These are phyloP conservation scores for Bedellia somnulentella DNA, from an alignment of 2,888 invertebrate species.

Conservation along the genomic window DNA sequence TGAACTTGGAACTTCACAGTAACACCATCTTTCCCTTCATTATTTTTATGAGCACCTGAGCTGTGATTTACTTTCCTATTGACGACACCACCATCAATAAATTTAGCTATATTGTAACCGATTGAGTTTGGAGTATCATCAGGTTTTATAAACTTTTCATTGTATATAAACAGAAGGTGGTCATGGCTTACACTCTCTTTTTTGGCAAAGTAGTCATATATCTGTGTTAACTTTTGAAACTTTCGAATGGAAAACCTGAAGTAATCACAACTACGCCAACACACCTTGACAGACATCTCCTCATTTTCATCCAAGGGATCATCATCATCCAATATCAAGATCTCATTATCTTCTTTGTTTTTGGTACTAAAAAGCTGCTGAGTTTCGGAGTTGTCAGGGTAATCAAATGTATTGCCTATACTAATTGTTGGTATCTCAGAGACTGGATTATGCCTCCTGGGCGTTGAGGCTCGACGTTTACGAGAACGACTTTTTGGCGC, in stretches of 20 bases:
- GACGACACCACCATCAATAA: constrained; percentile 45
- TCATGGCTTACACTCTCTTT: constrained; percentile 26
- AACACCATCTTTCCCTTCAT: constrained; percentile 17
- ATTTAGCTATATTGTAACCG: constrained; percentile 35
- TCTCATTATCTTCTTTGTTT: constrained; percentile 11
- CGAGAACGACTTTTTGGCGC: constrained; percentile 4
- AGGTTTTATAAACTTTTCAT: constrained; percentile 29
- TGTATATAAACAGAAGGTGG: constrained; percentile 35
- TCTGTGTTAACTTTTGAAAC: constrained; percentile 33
- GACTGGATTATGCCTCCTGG: background rate
- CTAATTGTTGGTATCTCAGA: constrained; percentile 17
- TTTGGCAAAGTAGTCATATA: constrained; percentile 35
- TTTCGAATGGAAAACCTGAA: constrained; percentile 34
- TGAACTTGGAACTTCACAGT: constrained; percentile 47
- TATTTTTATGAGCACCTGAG: constrained; percentile 16
- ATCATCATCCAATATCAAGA: constrained; percentile 16
- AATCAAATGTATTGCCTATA: constrained; percentile 37
- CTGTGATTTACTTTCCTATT: constrained; percentile 17
- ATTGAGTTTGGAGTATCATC: constrained; percentile 43
- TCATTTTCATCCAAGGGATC: constrained; percentile 32
- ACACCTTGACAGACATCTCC: constrained; percentile 43
- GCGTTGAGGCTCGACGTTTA: constrained; percentile 9
- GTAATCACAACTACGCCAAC: constrained; percentile 40
- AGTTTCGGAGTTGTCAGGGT: constrained; percentile 24
- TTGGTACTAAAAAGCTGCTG: constrained; percentile 23